These are phyloP conservation scores for Thysanoteuthis rhombus DNA, from an alignment of 2,888 invertebrate genomes.

Conservation along the genomic window DNA sequence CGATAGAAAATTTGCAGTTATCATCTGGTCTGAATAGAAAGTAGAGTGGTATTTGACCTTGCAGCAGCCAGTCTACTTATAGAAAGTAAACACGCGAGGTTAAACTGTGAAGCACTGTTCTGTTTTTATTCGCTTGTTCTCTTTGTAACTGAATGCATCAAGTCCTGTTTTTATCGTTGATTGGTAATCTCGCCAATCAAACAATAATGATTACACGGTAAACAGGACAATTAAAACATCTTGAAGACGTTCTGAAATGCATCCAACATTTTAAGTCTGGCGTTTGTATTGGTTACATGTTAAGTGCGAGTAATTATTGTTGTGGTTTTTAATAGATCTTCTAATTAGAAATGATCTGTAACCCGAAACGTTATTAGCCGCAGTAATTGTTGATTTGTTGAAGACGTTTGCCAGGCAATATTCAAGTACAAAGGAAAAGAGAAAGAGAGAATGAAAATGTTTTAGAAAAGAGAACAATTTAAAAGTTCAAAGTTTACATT, in stretches of 20 bases:
- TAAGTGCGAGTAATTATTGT: not conserved
- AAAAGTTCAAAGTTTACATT: too few species aligned
- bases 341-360: not conserved
- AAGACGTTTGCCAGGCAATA: not conserved
- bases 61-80: too few species aligned
- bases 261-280: not conserved
- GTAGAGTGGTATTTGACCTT: too few species aligned
- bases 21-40: too few species aligned
- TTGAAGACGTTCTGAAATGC: not conserved
- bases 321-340: not conserved
- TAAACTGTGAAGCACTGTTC: too few species aligned
- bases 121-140: not conserved
- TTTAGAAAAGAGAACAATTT: too few species aligned
- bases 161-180: not conserved
- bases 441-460: not conserved
- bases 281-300: not conserved
- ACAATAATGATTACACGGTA: not conserved
- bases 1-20: too few species aligned
- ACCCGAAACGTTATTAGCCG: not conserved
- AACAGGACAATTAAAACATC: not conserved
- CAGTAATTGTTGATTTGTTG: not conserved
- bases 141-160: not conserved
- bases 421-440: not conserved
- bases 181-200: not conserved
- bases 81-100: too few species aligned